A percentile compares a stretch with the other conserved stretches of the same genome.
These are phyloP conservation scores for Copidosoma aretas DNA, from an alignment of 2,888 invertebrate genomes.

Conservation along the genomic window DNA sequence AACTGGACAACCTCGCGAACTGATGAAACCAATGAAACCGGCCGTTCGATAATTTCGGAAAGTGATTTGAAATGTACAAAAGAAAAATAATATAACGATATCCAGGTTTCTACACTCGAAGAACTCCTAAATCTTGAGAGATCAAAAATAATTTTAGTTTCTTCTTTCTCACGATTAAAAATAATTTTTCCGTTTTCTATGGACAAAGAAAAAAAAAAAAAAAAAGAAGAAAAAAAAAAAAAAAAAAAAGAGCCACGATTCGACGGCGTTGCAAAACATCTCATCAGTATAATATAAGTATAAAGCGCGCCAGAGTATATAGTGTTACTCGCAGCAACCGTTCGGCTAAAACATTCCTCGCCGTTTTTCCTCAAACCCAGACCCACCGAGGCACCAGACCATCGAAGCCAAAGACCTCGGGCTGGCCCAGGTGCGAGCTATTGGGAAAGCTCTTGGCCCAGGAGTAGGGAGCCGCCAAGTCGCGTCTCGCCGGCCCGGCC, in stretches of 20 bases:
- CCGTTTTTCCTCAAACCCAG: constrained; percentile 41
- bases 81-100: too few relatives aligned
- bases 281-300: constrained; percentile 16
- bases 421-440: constrained; percentile 73
- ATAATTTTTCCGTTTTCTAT: too few relatives aligned
- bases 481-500: constrained; percentile 55
- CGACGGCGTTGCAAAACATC: not conserved
- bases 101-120: too few relatives aligned
- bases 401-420: constrained; percentile 76
- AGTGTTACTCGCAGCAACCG: not conserved
- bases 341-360: not conserved
- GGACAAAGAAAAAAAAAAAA: too few relatives aligned
- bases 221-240: not conserved
- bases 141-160: not conserved
- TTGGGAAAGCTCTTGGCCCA: constrained; percentile 76
- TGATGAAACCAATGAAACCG: constrained; percentile 9
- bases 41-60: too few relatives aligned
- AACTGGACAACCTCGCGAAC: constrained; percentile 5
- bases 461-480: constrained; percentile 68
- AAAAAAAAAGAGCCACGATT: not conserved
- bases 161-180: too few relatives aligned
- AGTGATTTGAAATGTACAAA: too few relatives aligned
- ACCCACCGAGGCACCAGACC: constrained; percentile 70
- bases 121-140: too few relatives aligned
- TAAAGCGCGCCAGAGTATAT: not conserved